These are phyloP conservation scores for Takifugu rubripes DNA, from an alignment of 2,797 vertebrate species.

Conservation along the genomic window DNA sequence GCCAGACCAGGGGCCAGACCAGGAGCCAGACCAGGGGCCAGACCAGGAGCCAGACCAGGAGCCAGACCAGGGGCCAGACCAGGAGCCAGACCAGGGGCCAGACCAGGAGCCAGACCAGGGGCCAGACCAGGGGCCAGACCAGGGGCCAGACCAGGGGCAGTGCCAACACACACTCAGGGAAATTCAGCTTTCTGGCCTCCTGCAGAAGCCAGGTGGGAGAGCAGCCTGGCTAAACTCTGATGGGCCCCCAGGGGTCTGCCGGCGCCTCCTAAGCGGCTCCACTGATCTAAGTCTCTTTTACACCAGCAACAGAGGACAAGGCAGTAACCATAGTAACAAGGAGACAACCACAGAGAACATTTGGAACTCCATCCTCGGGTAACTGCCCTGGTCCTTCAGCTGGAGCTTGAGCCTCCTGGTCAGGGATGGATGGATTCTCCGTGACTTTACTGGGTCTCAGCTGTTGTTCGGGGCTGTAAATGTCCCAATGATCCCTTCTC, in stretches of 20 bases:
- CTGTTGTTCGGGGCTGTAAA: too few species aligned
- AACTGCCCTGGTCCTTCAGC: not conserved
- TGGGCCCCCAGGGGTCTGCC: not conserved
- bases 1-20: constrained; percentile 5
- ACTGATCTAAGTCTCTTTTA: not conserved
- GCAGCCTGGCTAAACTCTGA: not conserved
- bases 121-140: not conserved
- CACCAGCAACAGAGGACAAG: not conserved
- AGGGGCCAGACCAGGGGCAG: constrained; percentile 32
- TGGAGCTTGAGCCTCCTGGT: too few species aligned
- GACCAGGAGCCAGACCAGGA: too few species aligned
- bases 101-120: constrained; percentile 36
- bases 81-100: not conserved
- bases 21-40: constrained; percentile 20
- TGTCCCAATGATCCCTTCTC: too few species aligned
- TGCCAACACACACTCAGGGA: not conserved
- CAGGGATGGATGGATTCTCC: too few species aligned
- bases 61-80: too few species aligned
- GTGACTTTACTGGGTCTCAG: too few species aligned
- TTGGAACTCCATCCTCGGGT: not conserved
- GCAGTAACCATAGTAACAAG: not conserved
- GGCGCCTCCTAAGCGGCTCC: too few species aligned
- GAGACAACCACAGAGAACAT: not conserved
- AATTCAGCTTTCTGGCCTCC: not conserved
- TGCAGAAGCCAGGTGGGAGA: not conserved